Conservation (phyloP, 2,113 vertebrate genomes). For the Salvelinus alpinus region DNA sequence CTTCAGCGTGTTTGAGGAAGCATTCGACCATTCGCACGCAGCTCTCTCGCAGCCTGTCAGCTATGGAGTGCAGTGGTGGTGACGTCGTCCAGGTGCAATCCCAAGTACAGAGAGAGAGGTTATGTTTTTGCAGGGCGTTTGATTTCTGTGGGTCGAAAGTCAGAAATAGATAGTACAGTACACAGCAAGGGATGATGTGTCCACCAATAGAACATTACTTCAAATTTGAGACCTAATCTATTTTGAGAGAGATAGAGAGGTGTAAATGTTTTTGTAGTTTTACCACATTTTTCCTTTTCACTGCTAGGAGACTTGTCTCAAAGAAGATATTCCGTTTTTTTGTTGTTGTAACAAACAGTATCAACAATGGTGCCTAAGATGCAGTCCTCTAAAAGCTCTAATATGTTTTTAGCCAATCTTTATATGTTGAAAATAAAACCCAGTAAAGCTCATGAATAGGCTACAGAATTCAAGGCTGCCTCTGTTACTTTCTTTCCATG, state of each 20-base stretch:
- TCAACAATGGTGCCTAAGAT: too few species aligned
- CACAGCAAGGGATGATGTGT: neutral
- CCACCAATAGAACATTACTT: neutral
- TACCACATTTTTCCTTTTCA: too few species aligned
- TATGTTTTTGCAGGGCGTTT: neutral
- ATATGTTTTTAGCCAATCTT: too few species aligned
- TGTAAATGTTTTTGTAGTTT: too few species aligned
- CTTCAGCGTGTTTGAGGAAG: constrained; percentile 58
- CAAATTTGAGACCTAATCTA: too few species aligned
- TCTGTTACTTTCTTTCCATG: neutral
- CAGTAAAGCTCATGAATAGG: too few species aligned
- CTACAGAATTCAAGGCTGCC: neutral
- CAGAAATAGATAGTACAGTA: neutral
- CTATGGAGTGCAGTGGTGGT: constrained; percentile 27
- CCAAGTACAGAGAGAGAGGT: constrained; percentile 3
- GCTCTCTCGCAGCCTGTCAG: neutral
- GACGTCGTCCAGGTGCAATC: constrained; percentile 69
- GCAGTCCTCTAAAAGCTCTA: too few species aligned
- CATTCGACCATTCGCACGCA: constrained; percentile 41
- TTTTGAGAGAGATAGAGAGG: neutral
- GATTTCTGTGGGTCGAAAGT: neutral
- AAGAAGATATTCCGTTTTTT: too few species aligned
- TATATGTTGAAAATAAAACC: too few species aligned
- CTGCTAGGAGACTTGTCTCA: too few species aligned
- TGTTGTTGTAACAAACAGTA: too few species aligned